phyloP scores from a whole-genome alignment of 1,140 invertebrate species.

The Pomacea maculata region DNA sequence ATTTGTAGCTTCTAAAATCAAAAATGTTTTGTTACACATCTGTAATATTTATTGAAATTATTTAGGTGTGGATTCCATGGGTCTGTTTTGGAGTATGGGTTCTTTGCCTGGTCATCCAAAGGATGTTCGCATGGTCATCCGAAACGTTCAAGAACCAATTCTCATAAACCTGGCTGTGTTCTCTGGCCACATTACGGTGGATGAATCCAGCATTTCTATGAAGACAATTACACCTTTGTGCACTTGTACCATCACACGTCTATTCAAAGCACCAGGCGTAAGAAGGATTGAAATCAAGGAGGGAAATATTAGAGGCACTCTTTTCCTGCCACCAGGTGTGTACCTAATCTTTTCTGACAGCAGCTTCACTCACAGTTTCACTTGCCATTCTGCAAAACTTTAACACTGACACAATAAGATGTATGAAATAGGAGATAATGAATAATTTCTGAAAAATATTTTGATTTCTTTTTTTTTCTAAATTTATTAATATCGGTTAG shows the following conservation, averaged over 20 bases:
- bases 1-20: no score
- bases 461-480: no score
- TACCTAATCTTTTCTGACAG: background rate
- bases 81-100: background rate
- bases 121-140: background rate
- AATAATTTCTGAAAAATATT: no score
- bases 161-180: background rate
- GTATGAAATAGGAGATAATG: no score
- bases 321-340: conserved; percentile 4
- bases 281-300: conserved; percentile 7
- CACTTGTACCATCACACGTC: background rate
- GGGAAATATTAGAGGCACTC: background rate
- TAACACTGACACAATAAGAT: no score
- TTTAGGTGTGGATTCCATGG: conserved; percentile 9
- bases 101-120: background rate
- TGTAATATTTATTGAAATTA: background rate
- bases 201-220: background rate
- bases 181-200: background rate
- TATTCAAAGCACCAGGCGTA: background rate
- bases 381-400: no score
- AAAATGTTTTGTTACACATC: no score
- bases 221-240: background rate
- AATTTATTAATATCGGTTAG: no score
- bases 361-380: no score
- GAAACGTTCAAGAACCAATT: background rate